Evolutionary conservation across 2,113 vertebrate species (phyloP), one percentile per base, ranked within the genome.

Genomic region (Empidonax traillii): DNA sequence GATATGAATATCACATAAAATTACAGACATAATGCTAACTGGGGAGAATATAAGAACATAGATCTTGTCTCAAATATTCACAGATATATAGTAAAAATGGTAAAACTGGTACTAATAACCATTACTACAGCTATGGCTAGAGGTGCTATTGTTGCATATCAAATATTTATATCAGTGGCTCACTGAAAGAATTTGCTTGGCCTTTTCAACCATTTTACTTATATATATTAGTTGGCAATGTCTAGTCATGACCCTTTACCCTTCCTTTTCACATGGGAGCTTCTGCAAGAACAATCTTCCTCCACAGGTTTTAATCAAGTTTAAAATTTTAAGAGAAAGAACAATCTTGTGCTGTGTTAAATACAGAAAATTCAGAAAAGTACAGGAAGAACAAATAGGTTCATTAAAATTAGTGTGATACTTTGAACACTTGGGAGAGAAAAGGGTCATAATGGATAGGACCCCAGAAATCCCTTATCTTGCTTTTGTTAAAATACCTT

Each of bases 241-340:
- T 80, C 44, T 35, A 51, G 4, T 49, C 30, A 84, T 43, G 53
- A 77, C 37, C 39, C 33, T 85, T 90, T 87, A 85, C 63, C 33
- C 52, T 84, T 72, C 2, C 5, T 92, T 94, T 84, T 44, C 66
- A 13, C 35, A 63, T 4, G 16, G 73, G 39, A 85, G n/a, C 62
- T n/a, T 51, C 35, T 69, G 27, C 49, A 16, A 63, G 52, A 88
- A 66, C 2, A 62, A 47, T 44, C 37, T 65, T 87, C 23, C 35
- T 65, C 39, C 10, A 51, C 6, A 87, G 17, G 65, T 78, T 75
- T 87, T 89, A 95, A 87, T 71, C 23, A 88, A 27, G 6, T 35
- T 72, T 25, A 86, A 84, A 47, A 67, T 72, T 81, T 92, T 71
- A 81, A 84, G 41, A 71, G 33, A 87, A 84, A 67, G 25, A 66